A percentile compares a stretch with the other conserved stretches of the same genome.
Evolutionary conservation across 2,797 vertebrate species (phyloP).

Genomic region (Bradypus variegatus): DNA sequence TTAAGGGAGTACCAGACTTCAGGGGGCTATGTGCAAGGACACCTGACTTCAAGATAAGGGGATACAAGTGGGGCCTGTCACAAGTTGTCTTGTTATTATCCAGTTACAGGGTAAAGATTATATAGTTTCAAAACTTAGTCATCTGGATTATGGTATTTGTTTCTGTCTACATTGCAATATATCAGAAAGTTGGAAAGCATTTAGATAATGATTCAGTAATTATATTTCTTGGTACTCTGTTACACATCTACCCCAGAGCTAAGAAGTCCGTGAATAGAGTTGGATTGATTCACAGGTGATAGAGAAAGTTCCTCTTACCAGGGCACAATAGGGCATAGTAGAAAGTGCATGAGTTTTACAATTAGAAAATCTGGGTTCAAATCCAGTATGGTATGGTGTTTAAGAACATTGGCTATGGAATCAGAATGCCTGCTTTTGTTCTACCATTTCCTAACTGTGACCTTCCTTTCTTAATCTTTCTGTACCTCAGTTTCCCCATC

Average conservation of each 20-base stretch:
- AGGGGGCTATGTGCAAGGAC: too few species aligned
- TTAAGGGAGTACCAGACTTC: too few species aligned
- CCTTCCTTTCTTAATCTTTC: neutral
- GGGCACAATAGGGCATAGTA: neutral
- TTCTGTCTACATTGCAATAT: too few species aligned
- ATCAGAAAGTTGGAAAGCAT: too few species aligned
- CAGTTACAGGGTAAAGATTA: too few species aligned
- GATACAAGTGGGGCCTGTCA: too few species aligned
- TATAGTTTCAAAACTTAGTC: too few species aligned
- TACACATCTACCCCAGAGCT: neutral
- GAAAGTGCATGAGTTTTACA: neutral
- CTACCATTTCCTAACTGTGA: neutral
- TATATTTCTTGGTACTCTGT: too few species aligned
- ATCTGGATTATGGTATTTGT: too few species aligned
- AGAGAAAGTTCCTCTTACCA: neutral
- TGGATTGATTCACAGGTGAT: neutral
- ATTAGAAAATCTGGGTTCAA: constrained; percentile 15
- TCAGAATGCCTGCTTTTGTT: neutral
- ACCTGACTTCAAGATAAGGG: too few species aligned
- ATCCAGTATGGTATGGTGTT: neutral
- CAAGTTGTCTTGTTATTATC: too few species aligned
- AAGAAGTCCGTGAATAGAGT: neutral
- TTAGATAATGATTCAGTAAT: too few species aligned
- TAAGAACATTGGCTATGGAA: neutral
- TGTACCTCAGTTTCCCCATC: neutral